Percentiles rank a stretch among this genome's conserved stretches.
Conservation (phyloP, 2,113 vertebrate genomes). For the Nothocercus julius region DNA sequence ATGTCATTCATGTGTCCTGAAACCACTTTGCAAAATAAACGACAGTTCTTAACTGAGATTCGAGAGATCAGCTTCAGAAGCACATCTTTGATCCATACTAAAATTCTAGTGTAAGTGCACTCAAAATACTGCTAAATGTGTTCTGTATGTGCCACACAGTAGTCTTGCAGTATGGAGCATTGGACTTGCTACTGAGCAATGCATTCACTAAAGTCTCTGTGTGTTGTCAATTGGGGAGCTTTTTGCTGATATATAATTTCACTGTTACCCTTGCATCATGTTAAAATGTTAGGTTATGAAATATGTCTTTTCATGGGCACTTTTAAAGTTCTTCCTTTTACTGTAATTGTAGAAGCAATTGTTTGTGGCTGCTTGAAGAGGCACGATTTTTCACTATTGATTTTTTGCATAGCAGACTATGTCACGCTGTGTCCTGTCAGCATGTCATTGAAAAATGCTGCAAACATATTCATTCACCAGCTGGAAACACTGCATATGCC, state of each 20-base stretch:
- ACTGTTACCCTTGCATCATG: not conserved
- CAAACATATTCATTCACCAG: not conserved
- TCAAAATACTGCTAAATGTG: not conserved
- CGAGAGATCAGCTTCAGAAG: not conserved
- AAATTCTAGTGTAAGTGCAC: not conserved
- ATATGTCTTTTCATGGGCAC: not conserved
- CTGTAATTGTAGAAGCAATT: not conserved
- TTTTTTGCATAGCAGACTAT: not conserved
- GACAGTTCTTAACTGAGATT: not conserved
- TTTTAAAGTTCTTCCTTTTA: not conserved
- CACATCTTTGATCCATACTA: not conserved
- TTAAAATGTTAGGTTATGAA: not conserved
- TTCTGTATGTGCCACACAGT: not conserved
- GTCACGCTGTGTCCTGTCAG: not conserved
- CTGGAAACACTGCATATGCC: not conserved
- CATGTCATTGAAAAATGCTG: not conserved
- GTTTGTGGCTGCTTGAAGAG: not conserved
- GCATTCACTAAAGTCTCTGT: not conserved
- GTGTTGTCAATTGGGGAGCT: not conserved
- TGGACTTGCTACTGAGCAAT: accelerated
- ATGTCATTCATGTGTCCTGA: not conserved
- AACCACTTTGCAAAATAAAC: not conserved
- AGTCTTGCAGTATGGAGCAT: too few relatives aligned
- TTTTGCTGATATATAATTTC: not conserved
- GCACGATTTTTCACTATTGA: not conserved